These are phyloP conservation scores for Druon quercuslanigerum DNA, from an alignment of 1,140 invertebrate genomes.

Conservation along the genomic window DNA sequence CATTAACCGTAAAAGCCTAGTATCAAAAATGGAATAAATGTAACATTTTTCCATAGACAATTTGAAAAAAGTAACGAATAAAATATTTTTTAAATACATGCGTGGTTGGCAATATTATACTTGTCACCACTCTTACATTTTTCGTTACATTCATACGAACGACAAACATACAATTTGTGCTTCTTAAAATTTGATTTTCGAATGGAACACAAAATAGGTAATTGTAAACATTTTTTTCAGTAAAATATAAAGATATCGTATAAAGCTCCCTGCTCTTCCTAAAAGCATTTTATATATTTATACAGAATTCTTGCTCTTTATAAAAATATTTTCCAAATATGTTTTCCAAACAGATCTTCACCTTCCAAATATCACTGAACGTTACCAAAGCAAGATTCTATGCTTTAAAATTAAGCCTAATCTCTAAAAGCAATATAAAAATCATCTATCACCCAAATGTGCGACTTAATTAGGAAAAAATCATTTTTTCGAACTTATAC, in stretches of 20 bases:
- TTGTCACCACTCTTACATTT: no score
- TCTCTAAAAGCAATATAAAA: neutral
- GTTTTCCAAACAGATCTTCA: neutral
- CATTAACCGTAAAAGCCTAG: no score
- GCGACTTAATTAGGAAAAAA: neutral
- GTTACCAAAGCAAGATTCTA: neutral
- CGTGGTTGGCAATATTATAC: no score
- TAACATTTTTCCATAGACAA: no score
- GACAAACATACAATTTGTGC: no score
- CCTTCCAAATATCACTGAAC: constrained; percentile 5
- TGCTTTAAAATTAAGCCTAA: neutral
- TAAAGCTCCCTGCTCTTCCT: neutral
- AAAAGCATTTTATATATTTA: neutral
- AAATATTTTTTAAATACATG: no score
- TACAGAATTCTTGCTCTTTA: neutral
- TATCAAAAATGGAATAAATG: no score
- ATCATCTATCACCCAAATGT: constrained; percentile 1
- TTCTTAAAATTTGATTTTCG: no score
- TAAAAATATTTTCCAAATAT: neutral
- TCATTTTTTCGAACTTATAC: neutral
- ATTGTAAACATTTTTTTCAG: no score
- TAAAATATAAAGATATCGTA: neutral
- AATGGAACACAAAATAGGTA: no score
- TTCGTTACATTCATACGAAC: no score
- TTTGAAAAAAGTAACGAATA: no score